Base-by-base conservation (phyloP, 2,113 vertebrate genomes). In the Psittacus erithacus region DNA sequence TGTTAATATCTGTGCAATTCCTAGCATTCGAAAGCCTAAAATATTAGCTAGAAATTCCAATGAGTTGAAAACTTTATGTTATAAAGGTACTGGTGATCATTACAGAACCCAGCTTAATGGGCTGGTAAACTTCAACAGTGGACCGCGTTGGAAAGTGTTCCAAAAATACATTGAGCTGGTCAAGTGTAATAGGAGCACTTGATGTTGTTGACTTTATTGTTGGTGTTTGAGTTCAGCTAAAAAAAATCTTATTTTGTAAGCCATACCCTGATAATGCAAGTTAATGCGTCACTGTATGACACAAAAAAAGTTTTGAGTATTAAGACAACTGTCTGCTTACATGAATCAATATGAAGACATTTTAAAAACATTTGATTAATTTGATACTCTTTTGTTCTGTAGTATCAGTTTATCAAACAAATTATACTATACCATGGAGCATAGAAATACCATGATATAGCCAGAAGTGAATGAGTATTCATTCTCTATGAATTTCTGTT, bases 61-160 rank as follows among this genome's bases (percentile, higher is more conserved):
- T 4, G 7, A 12, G 60, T 31, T 69, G 10, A 77, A 65, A 79
- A 25, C 1, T 43, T 84, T 46, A 25, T 52, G 1, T 23, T 33
- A 3, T 28, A 60, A 53, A 23, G 33, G 33, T 35, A 59, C 33
- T 15, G 8, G 9, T 7, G 20, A 28, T 67, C 33, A 49, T 76
- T 74, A 50, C 11, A 39, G 6, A 55, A 73, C 43, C 0, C 1
- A 67, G 2, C 1, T 46, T 29, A 47, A 29, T 49, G 31, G 7
- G 13, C 6, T 69, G 17, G 31, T 47, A 18, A 68, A 24, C 1
- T 38, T 38, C 17, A 31, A 2, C 14, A 25, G 18, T 47, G 14
- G 20, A 49, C n/a, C 11, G 8, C 11, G 3, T 2, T 82, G 11
- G 2, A n/a, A 82, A 86, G 8, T 3, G 3, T 81, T 17, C 23